Evolutionary conservation across 1,140 invertebrate species (phyloP).

Genomic region (Pteromalus puparum): DNA sequence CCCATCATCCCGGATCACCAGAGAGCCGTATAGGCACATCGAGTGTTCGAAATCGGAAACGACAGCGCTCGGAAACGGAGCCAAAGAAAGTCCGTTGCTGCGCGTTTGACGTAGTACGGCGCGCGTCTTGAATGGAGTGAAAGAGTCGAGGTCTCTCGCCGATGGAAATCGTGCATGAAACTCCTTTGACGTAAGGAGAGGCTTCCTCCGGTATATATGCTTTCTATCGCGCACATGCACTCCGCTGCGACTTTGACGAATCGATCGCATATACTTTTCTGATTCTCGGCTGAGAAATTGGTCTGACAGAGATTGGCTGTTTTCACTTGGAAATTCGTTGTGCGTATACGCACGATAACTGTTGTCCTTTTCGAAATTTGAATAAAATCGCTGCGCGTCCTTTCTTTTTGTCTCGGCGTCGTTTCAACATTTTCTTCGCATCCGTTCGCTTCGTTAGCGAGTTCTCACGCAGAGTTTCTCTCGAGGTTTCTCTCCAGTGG

Average conservation of each 20-base stretch:
- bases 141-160: not conserved
- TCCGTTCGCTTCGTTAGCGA: too few species aligned
- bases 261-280: not conserved
- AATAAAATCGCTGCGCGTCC: too few species aligned
- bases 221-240: constrained; percentile 14
- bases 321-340: too few species aligned
- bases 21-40: not conserved
- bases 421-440: too few species aligned
- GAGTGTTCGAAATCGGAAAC: constrained; percentile 19
- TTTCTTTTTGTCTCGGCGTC: too few species aligned
- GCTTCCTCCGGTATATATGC: not conserved
- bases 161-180: constrained; percentile 25
- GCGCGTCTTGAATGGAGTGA: constrained; percentile 27
- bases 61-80: constrained; percentile 10
- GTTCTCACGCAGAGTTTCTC: too few species aligned
- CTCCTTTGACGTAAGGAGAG: not conserved
- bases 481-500: too few species aligned
- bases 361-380: too few species aligned
- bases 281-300: not conserved
- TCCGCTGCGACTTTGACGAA: constrained; percentile 19
- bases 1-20: too few species aligned
- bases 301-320: too few species aligned
- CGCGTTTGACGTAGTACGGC: constrained; percentile 17
- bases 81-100: constrained; percentile 23
- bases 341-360: too few species aligned